A percentile compares a stretch with the other conserved stretches of the same genome.
phyloP scores from a whole-genome alignment of 2,113 vertebrate genomes.

The Megatriorchis doriae region DNA sequence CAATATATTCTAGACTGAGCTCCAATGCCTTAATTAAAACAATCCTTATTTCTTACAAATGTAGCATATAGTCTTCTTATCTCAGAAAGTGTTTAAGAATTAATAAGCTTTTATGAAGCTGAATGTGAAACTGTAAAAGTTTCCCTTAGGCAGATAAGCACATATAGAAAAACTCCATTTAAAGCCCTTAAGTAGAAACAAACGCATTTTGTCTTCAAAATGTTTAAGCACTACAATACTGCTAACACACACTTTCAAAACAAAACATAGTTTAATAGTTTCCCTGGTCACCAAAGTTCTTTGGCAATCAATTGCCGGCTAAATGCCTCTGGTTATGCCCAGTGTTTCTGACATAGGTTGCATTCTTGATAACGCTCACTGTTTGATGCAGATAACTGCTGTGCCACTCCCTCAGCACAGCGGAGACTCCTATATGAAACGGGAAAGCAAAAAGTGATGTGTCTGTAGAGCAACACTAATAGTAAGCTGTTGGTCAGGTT shows the following conservation, averaged over 20 bases:
- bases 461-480: not conserved
- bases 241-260: not conserved
- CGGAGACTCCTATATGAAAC: not conserved
- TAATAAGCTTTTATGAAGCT: not conserved
- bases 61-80: not conserved
- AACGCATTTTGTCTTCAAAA: not conserved
- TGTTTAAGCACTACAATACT: not conserved
- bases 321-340: not conserved
- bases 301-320: not conserved
- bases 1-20: not conserved
- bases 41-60: not conserved
- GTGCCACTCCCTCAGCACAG: not conserved
- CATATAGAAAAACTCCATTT: not conserved
- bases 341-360: not conserved
- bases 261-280: not conserved
- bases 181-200: not conserved
- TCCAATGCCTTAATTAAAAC: not conserved
- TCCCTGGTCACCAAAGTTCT: not conserved
- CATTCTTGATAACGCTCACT: not conserved
- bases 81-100: not conserved
- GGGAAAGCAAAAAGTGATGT: not conserved
- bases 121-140: not conserved
- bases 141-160: not conserved
- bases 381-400: constrained; percentile 7
- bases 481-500: not conserved